Evolutionary conservation across 2,888 invertebrate genomes (phyloP), one percentile per base, ranked within the genome.

Genomic region (Drosophila neonasuta): DNA sequence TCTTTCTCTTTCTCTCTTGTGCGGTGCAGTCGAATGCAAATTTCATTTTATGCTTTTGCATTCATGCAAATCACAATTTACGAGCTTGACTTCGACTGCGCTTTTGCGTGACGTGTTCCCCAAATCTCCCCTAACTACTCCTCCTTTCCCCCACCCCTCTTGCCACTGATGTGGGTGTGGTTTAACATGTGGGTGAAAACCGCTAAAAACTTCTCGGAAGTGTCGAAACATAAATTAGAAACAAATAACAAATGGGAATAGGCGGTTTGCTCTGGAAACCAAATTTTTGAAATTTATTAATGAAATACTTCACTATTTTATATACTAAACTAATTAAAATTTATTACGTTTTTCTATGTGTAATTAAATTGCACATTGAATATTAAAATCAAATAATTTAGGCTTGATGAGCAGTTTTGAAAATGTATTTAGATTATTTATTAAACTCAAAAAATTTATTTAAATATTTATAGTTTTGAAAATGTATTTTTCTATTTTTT

Each of bases 41-140:
- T 78, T 80, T 79, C 69, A 79, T 79, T 81, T 83, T 78, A 81
- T 79, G 74, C 68, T 68, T 68, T 67, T 74, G 77, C 77, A 79
- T 83, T 83, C 83, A 79, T 76, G 78, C 74, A 76, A 81, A 83
- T 80, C 71, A 68, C 68, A 70, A 83, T 80, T 82, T 80, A 82
- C 68, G 82, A 71, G 74, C 58, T 56, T 68, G 62, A 67, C 58
- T 60, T 62, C 59, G 56, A 66, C 55, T 67, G 77, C 64, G 57
- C 62, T 66, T 68, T 72, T 74, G 60, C 58, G 45, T 64, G 74
- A 64, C 58, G 57, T 41, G 44, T 29, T 51, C 50, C 30, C 13
- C n/a, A 24, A n/a, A 9, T 9, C 17, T 10, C 13, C 7, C 39
- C 39, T 6, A 13, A 3, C 39, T 13, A 1, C 39, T 10, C 3